These are phyloP conservation scores for Poecilus cupreus DNA, from an alignment of 2,888 invertebrate genomes.

Conservation along the genomic window DNA sequence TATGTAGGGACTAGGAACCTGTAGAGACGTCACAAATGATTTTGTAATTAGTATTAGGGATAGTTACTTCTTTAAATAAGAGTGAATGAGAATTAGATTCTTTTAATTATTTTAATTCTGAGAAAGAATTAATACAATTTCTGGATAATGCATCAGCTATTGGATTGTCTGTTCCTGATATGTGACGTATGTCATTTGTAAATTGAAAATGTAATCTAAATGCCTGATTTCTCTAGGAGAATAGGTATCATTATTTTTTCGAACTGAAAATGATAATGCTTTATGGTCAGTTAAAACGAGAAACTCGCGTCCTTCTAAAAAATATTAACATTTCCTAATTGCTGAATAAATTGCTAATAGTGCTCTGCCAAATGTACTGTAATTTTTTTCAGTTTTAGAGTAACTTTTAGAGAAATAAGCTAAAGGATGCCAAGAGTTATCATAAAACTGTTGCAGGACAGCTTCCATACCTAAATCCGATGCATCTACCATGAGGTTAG, in stretches of 20 bases:
- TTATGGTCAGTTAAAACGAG: too few relatives aligned
- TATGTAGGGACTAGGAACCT: not conserved
- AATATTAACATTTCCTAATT: not conserved
- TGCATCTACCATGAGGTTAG: not conserved
- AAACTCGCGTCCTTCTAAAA: slow-evolving; percentile 5
- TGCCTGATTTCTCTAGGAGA: not conserved
- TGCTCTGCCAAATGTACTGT: too few relatives aligned
- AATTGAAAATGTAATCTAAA: slow-evolving; percentile 30
- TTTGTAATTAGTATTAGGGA: not conserved
- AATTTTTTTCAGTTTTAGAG: not conserved
- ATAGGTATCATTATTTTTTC: not conserved
- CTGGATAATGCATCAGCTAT: slow-evolving; percentile 12
- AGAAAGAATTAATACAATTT: not conserved
- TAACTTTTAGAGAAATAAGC: not conserved
- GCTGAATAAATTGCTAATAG: too few relatives aligned
- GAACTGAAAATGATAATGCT: too few relatives aligned
- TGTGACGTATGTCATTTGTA: slow-evolving; percentile 8
- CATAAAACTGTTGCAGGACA: slow-evolving; percentile 7
- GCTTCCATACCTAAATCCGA: not conserved
- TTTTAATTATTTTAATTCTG: not conserved
- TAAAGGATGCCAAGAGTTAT: slow-evolving; percentile 8
- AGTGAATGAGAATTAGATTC: not conserved
- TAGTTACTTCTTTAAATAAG: not conserved
- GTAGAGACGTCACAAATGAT: slow-evolving; percentile 5
- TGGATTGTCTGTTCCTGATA: not conserved